A percentile compares a stretch with the other conserved stretches of the same genome.
Evolutionary conservation across 2,797 vertebrate species (phyloP).

Genomic region (Astyanax mexicanus): DNA sequence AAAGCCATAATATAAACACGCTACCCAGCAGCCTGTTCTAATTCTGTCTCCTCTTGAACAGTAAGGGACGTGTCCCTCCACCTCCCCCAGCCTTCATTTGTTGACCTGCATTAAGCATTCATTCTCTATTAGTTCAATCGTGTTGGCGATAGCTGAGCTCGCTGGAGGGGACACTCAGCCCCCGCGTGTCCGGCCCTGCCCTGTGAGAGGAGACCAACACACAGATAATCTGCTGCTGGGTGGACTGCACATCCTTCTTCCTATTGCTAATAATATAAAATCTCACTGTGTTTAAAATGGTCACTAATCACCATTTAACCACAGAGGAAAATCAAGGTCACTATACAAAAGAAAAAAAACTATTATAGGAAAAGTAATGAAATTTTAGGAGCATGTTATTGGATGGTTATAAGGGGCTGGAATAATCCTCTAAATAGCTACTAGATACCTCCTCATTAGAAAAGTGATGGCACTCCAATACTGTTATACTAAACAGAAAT

Average conservation of each 20-base stretch:
- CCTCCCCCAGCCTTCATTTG: constrained; percentile 34
- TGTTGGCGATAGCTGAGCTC: constrained; percentile 54
- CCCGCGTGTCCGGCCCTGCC: constrained; percentile 10
- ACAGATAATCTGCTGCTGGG: constrained; percentile 9
- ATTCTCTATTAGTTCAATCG: constrained; percentile 62
- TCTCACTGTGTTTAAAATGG: neutral
- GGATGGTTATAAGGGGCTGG: no score
- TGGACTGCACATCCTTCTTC: constrained; percentile 1
- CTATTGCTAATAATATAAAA: neutral
- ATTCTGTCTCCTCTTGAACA: neutral
- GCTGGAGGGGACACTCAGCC: constrained; percentile 55
- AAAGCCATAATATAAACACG: neutral
- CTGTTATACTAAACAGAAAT: no score
- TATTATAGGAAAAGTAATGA: neutral
- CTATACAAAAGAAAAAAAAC: neutral
- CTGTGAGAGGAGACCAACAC: neutral
- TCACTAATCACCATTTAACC: neutral
- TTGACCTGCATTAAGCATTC: constrained; percentile 65
- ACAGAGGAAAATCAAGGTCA: neutral
- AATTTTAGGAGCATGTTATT: no score
- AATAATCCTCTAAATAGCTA: neutral
- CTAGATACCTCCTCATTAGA: no score
- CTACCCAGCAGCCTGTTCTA: neutral
- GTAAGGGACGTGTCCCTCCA: neutral
- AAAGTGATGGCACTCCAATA: no score